Base-by-base conservation (phyloP, 2,888 invertebrate genomes). In the Nemotelus pantherinus region DNA sequence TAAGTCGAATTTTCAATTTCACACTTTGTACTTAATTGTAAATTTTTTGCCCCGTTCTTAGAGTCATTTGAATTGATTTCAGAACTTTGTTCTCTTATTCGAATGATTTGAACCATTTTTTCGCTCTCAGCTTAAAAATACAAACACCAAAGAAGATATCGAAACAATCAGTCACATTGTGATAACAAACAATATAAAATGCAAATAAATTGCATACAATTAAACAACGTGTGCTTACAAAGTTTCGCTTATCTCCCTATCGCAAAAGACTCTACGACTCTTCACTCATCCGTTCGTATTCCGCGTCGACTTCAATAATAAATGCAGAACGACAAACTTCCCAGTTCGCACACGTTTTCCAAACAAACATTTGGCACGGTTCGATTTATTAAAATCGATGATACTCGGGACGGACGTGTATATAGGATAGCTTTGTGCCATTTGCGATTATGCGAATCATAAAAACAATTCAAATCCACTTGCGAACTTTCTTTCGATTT, bases 391-490 rank as follows among this genome's bases (percentile, higher is more conserved):
- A 47, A 70, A 70, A 43, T 70, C 70, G 70, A 70, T 41, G 53
- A 43, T 9, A 53, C 55, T 43, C 41, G 55, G 41, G 43, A 55
- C 53, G 70, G 53, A 70, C 55, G 50, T 53, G 53, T 55, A 50
- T 44, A 70, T 41, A 10, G 44, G 43, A 41, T 70, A 43, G 44
- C 70, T 55, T 7, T 53, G 70, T 55, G 44, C 53, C 70, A 70
- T 70, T 70, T 70, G 70, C 70, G 53, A 70, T 53, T 53, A 70
- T 70, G 53, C 53, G 70, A 53, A 41, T 70, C 70, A 70, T 70
- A 70, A 70, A 70, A 70, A 55, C 70, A 55, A 70, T 70, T 70
- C 44, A 53, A 70, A 53, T 70, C 70, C 53, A 55, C 70, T 70
- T 55, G 53, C 44, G 53, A 53, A 70, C 53, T 9, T 63, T 25